Evolutionary conservation across 2,797 vertebrate species (phyloP).

Genomic region (Enoplosus armatus): DNA sequence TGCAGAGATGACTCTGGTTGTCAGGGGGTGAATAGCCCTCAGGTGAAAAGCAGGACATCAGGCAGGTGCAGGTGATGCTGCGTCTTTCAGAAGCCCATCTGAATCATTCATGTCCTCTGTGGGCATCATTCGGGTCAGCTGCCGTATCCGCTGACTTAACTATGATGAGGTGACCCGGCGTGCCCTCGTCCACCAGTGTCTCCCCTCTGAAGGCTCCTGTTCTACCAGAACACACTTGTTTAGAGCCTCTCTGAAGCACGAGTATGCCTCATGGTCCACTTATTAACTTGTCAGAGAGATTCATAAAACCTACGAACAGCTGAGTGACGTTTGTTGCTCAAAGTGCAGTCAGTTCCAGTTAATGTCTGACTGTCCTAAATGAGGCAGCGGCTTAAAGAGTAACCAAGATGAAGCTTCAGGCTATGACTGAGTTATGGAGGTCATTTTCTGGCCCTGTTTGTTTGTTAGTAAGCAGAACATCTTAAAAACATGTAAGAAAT

Average conservation of each 20-base stretch:
- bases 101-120: constrained; percentile 81
- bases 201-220: background rate
- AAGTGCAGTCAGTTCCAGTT: constrained; percentile 31
- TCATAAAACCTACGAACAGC: constrained; percentile 9
- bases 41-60: constrained; percentile 62
- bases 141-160: constrained; percentile 41
- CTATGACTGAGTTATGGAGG: background rate
- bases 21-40: constrained; percentile 71
- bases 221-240: no score
- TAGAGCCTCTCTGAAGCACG: no score
- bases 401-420: background rate
- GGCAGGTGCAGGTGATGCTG: constrained; percentile 58
- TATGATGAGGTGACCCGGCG: constrained; percentile 44
- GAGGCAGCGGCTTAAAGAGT: constrained; percentile 37
- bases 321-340: constrained; percentile 20
- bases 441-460: background rate
- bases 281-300: constrained; percentile 17
- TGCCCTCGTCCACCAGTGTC: constrained; percentile 11
- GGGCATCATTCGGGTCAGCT: constrained; percentile 57
- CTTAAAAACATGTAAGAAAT: background rate
- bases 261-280: background rate
- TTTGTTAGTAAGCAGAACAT: background rate
- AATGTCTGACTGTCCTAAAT: constrained; percentile 40
- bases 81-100: constrained; percentile 58
- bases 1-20: constrained; percentile 64